Percentiles rank a stretch among this genome's conserved stretches.
phyloP scores from a whole-genome alignment of 2,797 vertebrate species.

The Ispidina lecontei region DNA sequence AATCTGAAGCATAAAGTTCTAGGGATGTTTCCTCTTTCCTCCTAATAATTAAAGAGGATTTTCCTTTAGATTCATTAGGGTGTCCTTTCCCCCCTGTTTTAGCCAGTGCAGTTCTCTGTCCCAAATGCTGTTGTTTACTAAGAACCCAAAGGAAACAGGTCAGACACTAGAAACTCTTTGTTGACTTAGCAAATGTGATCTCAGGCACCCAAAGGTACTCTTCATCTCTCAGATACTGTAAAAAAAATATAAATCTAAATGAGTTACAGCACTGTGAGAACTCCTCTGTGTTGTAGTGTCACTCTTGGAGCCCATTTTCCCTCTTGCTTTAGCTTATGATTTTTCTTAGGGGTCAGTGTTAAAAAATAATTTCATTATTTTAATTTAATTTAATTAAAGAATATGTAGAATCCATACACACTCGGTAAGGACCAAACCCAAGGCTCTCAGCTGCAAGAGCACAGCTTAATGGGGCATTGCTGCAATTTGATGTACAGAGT shows the following conservation, averaged over 20 bases:
- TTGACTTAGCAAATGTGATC: constrained; percentile 17
- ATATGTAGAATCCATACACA: not conserved
- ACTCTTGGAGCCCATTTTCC: not conserved
- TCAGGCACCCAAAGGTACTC: not conserved
- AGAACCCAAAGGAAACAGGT: constrained; percentile 14
- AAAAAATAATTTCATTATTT: no score
- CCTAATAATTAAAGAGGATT: not conserved
- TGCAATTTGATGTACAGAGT: not conserved
- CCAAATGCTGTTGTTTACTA: constrained; percentile 30
- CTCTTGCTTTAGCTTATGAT: not conserved
- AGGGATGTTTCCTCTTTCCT: not conserved
- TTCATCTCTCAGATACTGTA: not conserved
- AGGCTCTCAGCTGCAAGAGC: not conserved
- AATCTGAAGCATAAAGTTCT: not conserved
- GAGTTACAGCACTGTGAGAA: not conserved
- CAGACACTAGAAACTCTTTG: constrained; percentile 18
- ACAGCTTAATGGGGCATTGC: not conserved
- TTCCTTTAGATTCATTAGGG: not conserved
- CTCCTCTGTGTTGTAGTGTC: rapidly evolving
- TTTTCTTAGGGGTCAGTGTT: not conserved
- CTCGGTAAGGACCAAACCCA: not conserved
- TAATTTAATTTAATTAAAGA: not conserved
- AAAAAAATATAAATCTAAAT: not conserved
- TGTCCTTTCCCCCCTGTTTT: not conserved
- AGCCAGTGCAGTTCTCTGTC: not conserved